Percentiles rank a stretch among this genome's conserved stretches.
Conservation (phyloP, 2,888 invertebrate genomes). For the Drosophila monieri region DNA sequence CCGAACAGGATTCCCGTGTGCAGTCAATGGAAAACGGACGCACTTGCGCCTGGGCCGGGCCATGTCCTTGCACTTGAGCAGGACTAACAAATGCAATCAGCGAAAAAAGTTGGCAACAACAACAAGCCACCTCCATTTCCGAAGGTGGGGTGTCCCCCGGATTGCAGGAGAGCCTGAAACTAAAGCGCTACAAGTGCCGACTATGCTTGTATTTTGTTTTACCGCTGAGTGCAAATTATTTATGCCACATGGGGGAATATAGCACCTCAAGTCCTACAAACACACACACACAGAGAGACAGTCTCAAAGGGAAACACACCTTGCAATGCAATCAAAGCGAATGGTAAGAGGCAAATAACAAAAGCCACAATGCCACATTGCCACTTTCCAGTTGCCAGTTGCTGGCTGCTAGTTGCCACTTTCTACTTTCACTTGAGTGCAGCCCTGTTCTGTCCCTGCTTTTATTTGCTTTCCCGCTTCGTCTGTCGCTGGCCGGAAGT, state of each 20-base stretch:
- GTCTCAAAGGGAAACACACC: slow-evolving; percentile 19
- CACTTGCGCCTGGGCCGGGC: slow-evolving; percentile 21
- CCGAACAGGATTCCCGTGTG: slow-evolving; percentile 3
- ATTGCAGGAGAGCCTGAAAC: neutral
- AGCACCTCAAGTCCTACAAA: slow-evolving; percentile 42
- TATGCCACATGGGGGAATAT: slow-evolving; percentile 67
- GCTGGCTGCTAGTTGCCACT: slow-evolving; percentile 54
- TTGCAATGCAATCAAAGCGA: slow-evolving; percentile 69
- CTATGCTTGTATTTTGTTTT: slow-evolving; percentile 63
- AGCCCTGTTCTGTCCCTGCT: slow-evolving; percentile 41
- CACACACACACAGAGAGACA: neutral
- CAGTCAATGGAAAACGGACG: slow-evolving; percentile 20
- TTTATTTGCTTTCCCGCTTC: slow-evolving; percentile 18
- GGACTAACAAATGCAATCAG: slow-evolving; percentile 58
- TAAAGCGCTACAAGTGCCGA: slow-evolving; percentile 65
- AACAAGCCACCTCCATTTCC: slow-evolving; percentile 38
- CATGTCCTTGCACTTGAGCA: slow-evolving; percentile 74
- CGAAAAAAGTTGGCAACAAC: slow-evolving; percentile 32
- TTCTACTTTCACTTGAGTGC: slow-evolving; percentile 74
- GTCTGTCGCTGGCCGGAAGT: slow-evolving; percentile 63
- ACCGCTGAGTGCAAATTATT: slow-evolving; percentile 75
- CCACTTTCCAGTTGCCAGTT: slow-evolving; percentile 68
- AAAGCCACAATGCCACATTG: slow-evolving; percentile 53
- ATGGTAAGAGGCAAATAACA: slow-evolving; percentile 58
- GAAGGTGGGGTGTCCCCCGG: slow-evolving; percentile 12